Percentiles rank a stretch among this genome's conserved stretches.
phyloP scores from a whole-genome alignment of 2,113 vertebrate genomes.

The Pyxicephalus adspersus region DNA sequence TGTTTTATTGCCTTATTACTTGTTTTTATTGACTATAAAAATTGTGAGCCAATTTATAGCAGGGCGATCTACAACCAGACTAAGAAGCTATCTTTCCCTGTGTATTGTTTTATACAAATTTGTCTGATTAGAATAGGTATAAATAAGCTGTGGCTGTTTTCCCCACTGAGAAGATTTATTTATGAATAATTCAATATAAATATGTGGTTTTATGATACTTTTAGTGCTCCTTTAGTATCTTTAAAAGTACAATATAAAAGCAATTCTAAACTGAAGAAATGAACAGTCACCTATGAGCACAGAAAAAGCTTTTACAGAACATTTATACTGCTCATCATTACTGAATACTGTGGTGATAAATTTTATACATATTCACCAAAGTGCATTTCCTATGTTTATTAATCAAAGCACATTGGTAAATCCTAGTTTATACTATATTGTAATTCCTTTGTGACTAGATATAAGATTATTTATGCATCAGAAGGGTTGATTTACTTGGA shows the following conservation, averaged over 20 bases:
- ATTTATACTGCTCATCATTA: slow-evolving; percentile 31
- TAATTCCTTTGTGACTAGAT: too few relatives aligned
- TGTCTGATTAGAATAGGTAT: slow-evolving; percentile 4
- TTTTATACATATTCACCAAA: not conserved
- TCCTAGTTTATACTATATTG: too few relatives aligned
- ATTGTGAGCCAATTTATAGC: slow-evolving; percentile 32
- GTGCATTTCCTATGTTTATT: not conserved
- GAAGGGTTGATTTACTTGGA: too few relatives aligned
- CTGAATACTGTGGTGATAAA: slow-evolving; percentile 2
- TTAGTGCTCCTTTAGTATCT: slow-evolving; percentile 11
- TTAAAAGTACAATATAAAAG: slow-evolving; percentile 46
- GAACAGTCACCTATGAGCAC: slow-evolving; percentile 18
- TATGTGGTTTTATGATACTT: slow-evolving; percentile 10
- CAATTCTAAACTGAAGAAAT: slow-evolving; percentile 11
- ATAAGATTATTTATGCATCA: too few relatives aligned
- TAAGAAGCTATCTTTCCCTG: not conserved
- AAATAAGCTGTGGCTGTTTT: slow-evolving; percentile 14
- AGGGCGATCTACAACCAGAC: not conserved
- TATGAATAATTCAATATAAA: slow-evolving; percentile 35
- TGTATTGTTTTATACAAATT: slow-evolving; percentile 7
- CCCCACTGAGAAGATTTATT: slow-evolving; percentile 22
- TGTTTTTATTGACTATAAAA: slow-evolving; percentile 45
- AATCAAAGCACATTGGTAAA: not conserved
- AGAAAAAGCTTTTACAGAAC: slow-evolving; percentile 48
- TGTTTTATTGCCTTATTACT: slow-evolving; percentile 49